Percentiles rank a stretch among this genome's conserved stretches.
Evolutionary conservation across 2,888 invertebrate species (phyloP).

Genomic region (Schrankia costaestrigalis): DNA sequence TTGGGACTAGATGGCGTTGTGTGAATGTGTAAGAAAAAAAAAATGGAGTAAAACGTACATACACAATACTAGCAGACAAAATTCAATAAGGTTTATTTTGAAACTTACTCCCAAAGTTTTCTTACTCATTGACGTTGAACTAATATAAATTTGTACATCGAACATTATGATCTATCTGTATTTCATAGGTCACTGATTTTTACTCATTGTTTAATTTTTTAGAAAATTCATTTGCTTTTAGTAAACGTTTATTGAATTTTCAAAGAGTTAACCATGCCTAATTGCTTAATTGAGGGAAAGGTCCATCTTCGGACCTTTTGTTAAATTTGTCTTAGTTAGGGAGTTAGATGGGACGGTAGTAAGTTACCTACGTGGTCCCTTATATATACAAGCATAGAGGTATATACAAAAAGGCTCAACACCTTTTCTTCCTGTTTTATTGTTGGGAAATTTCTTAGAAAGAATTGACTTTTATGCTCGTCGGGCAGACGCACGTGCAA

Average conservation of each 20-base stretch:
- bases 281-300: conserved; percentile 55
- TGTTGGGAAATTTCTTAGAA: no score
- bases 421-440: no score
- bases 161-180: background rate
- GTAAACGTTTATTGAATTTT: conserved; percentile 48
- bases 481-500: no score
- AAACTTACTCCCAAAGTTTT: no score
- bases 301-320: conserved; percentile 47
- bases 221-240: conserved; percentile 33
- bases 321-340: conserved; percentile 49
- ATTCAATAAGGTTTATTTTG: no score
- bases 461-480: no score
- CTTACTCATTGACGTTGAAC: background rate
- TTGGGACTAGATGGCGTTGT: no score
- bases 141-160: background rate
- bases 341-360: conserved; percentile 35
- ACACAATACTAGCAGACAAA: no score
- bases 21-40: no score
- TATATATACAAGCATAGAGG: conserved; percentile 9
- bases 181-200: background rate
- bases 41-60: no score
- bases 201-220: conserved; percentile 12
- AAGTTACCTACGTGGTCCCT: conserved; percentile 15
- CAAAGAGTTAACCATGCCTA: conserved; percentile 46
- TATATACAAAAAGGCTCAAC: conserved; percentile 8